phyloP scores from a whole-genome alignment of 2,888 invertebrate genomes.

The Acronicta alni region DNA sequence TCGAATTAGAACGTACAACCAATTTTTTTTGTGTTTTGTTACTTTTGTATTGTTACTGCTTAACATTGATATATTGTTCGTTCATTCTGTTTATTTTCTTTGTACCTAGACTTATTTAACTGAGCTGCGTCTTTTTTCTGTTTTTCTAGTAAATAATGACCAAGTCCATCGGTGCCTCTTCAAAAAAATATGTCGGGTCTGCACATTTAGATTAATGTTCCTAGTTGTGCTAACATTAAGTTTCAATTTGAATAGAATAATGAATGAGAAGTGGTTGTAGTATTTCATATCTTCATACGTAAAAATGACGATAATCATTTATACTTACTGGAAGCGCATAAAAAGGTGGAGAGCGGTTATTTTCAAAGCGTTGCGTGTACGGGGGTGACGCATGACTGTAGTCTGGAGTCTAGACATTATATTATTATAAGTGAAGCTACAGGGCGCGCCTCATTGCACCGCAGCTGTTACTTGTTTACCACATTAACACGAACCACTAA shows the following conservation, averaged over 20 bases:
- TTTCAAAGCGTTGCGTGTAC: slow-evolving; percentile 83
- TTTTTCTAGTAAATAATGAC: neutral
- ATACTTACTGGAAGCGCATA: slow-evolving; percentile 48
- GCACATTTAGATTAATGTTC: slow-evolving; percentile 25
- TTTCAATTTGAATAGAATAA: slow-evolving; percentile 42
- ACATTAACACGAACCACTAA: slow-evolving; percentile 79
- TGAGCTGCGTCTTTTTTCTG: neutral
- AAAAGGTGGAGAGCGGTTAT: slow-evolving; percentile 69
- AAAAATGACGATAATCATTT: slow-evolving; percentile 44
- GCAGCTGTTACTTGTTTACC: slow-evolving; percentile 77
- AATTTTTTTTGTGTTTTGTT: neutral
- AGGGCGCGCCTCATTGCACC: slow-evolving; percentile 72
- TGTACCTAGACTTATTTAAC: neutral
- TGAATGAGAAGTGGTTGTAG: slow-evolving; percentile 31
- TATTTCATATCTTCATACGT: slow-evolving; percentile 41
- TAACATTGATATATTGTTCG: too few relatives aligned
- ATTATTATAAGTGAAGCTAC: slow-evolving; percentile 61
- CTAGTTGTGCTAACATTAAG: slow-evolving; percentile 26
- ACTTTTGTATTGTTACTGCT: neutral
- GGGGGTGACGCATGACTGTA: slow-evolving; percentile 78
- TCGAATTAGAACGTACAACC: neutral
- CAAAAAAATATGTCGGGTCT: slow-evolving; percentile 23
- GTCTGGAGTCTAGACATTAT: slow-evolving; percentile 78
- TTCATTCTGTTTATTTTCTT: neutral
- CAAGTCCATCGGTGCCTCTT: neutral